These are phyloP conservation scores for Sarcophaga peregrina DNA, from an alignment of 1,140 invertebrate species.

Conservation along the genomic window DNA sequence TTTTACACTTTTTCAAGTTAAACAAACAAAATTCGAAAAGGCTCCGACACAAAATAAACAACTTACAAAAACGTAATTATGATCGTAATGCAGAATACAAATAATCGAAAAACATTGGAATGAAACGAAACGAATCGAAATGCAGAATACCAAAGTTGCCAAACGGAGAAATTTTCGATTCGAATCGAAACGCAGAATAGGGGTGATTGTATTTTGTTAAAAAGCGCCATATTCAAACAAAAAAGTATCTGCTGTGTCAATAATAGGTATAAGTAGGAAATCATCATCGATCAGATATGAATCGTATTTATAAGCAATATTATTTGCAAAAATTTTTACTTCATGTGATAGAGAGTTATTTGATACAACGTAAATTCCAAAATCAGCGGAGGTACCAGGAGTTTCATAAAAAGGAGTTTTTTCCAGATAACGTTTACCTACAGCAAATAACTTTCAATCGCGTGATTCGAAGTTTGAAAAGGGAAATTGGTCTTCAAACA, in stretches of 20 bases:
- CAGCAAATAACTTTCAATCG: constrained; percentile 4
- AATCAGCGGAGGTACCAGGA: constrained; percentile 1
- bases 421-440: background rate
- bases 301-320: constrained; percentile 24
- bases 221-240: too few relatives aligned
- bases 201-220: too few relatives aligned
- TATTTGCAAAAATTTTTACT: background rate
- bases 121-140: too few relatives aligned
- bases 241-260: constrained; percentile 27
- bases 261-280: constrained; percentile 18
- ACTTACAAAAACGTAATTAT: too few relatives aligned
- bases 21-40: too few relatives aligned
- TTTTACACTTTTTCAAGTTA: too few relatives aligned
- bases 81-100: too few relatives aligned
- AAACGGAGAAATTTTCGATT: too few relatives aligned
- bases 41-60: too few relatives aligned
- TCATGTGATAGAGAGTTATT: constrained; percentile 22
- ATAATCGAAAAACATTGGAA: too few relatives aligned
- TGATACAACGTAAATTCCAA: constrained; percentile 21
- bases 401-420: background rate
- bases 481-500: constrained; percentile 13
- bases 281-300: constrained; percentile 20
- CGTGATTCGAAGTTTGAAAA: constrained; percentile 17
- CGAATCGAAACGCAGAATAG: too few relatives aligned
- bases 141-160: too few relatives aligned